Conservation (phyloP, 2,113 vertebrate genomes). For the Oceanites oceanicus region DNA sequence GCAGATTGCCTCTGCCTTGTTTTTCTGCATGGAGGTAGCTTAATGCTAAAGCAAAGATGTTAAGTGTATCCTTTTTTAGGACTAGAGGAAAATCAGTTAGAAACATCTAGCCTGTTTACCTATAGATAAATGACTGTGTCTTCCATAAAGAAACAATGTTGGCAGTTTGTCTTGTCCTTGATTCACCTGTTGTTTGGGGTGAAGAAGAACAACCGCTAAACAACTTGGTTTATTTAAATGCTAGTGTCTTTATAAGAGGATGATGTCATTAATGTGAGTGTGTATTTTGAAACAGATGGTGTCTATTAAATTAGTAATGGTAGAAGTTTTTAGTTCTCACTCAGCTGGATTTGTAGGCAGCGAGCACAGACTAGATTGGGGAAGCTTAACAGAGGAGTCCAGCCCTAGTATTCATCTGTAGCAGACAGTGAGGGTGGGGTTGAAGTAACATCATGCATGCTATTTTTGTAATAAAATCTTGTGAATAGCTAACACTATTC, state of each 20-base stretch:
- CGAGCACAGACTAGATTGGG: background rate
- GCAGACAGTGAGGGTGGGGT: background rate
- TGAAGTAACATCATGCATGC: background rate
- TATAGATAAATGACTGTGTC: background rate
- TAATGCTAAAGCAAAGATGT: conserved; percentile 7
- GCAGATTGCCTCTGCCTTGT: background rate
- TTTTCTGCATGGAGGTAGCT: background rate
- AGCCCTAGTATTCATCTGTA: background rate
- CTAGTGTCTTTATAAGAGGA: background rate
- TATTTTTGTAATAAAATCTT: background rate
- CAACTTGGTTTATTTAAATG: background rate
- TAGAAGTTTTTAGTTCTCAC: background rate
- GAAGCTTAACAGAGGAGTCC: background rate
- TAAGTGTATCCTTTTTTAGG: conserved; percentile 23
- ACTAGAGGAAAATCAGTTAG: background rate
- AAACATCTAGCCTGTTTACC: background rate
- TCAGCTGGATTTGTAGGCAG: background rate
- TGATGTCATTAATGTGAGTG: background rate
- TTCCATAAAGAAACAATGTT: background rate
- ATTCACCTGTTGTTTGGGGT: background rate
- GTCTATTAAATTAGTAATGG: background rate
- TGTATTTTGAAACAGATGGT: conserved; percentile 44
- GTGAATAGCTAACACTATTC: background rate
- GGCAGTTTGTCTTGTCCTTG: background rate
- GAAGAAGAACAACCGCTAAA: background rate